Base-by-base conservation (phyloP, 2,797 vertebrate species). In the Molothrus aeneus region DNA sequence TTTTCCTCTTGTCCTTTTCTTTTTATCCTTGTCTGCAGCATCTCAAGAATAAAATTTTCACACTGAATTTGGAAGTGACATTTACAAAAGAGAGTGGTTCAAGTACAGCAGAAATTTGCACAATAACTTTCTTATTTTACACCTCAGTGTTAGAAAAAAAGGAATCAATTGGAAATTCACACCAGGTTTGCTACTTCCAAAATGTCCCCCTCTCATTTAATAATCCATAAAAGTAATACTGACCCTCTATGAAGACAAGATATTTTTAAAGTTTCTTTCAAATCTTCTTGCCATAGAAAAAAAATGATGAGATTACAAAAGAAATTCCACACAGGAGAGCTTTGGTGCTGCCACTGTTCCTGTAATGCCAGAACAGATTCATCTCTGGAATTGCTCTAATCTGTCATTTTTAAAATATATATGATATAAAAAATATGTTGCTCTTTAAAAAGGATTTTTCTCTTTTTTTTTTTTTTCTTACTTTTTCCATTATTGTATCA, bases 101-200 rank as follows among this genome's bases (percentile, higher is more conserved):
- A 47, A 64, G 9, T n/a, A 40, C 19, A 80, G 66, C 7, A 71
- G 57, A 80, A 92, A 64, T 80, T 73, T 59, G 6, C 28, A 64
- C 72, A 75, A 68, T 71, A 40, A 17, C 28, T 79, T 86, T 71
- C 29, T 51, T 56, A 21, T 72, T 93, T 93, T 71, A 50, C 25
- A 38, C 91, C 53, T 91, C 43, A 66, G 16, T 59, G 45, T 88
- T 59, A 85, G 93, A 91, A 56, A 80, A 75, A 73, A 10, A 56
- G 3, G 21, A 65, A 34, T 16, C 56, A 53, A 65, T 15, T 38
- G 21, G 66, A 80, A 83, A 90, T 50, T 74, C 40, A 93, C 26
- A 66, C 25, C 61, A 90, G 54, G 64, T 95, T 96, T 95, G 66
- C 25, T 78, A 13, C 68, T 92, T 95, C 64, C 74, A 93, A 86